Evolutionary conservation across 2,888 invertebrate genomes (phyloP), one percentile per base, ranked within the genome.

Genomic region (Pherbina coryleti): DNA sequence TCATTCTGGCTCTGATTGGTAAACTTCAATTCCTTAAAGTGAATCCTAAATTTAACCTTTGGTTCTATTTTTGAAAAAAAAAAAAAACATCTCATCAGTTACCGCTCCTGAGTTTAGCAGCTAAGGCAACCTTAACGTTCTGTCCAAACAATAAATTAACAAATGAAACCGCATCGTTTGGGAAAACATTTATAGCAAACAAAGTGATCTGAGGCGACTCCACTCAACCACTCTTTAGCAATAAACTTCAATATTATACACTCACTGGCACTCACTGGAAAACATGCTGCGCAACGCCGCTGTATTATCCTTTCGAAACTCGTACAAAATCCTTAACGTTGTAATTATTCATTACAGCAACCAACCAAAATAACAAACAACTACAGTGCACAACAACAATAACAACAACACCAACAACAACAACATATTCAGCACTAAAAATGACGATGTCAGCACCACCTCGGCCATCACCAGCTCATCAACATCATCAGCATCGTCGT

Each of bases 301-400:
- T 57, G 49, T 60, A 28, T 71, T 34, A 19, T 55, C 60, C 73
- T 44, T 44, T 28, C 19, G 51, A 51, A 62, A 49, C 28, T 28
- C 14, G 64, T 66, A 73, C 44, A 34, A 37, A 75, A 53, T 66
- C 66, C 67, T 75, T 66, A 31, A 53, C 51, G 55, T 67, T 37
- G 34, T 75, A 75, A 75, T 67, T 75, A 75, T 75, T 75, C 75
- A 75, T 75, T 67, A 75, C 75, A 75, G 55, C 34, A 66, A 55
- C 66, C 55, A n/a, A 14, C 53, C 28, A 19, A 25, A 44, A 17
- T 31, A 31, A 66, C 31, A 44, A 34, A 57, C 73, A 25, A 60
- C 5, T 14, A 28, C 8, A 62, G 31, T 62, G 55, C 19, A 34
- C 37, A 67, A 37, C 17, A 67, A 8, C 8, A 37, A 31, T 62